A percentile compares a stretch with the other conserved stretches of the same genome.
phyloP scores from a whole-genome alignment of 2,797 vertebrate genomes.

The Apodemus agrarius region DNA sequence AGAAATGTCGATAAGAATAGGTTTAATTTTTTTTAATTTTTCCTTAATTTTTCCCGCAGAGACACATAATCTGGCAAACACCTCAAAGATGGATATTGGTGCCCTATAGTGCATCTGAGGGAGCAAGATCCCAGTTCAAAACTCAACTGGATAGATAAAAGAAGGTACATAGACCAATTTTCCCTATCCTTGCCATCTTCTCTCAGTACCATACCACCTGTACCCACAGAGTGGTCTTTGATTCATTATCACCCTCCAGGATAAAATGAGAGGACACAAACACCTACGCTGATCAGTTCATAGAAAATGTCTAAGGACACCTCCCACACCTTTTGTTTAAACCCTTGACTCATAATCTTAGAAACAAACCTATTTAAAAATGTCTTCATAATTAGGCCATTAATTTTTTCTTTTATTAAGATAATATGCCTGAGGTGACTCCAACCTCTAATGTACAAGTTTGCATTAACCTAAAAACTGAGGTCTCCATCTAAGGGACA shows the following conservation, averaged over 20 bases:
- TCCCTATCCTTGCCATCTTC: not conserved
- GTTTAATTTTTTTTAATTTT: too few relatives aligned
- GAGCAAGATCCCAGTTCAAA: not conserved
- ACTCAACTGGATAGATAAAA: too few relatives aligned
- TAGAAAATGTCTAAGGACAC: not conserved
- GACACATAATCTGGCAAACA: not conserved
- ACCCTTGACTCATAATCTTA: not conserved
- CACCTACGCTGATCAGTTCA: not conserved
- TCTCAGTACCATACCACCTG: not conserved
- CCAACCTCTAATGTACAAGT: not conserved
- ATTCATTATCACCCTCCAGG: not conserved
- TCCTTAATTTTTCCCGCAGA: not conserved
- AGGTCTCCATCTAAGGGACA: not conserved
- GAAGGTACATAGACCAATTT: not conserved
- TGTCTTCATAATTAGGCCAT: not conserved
- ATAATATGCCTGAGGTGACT: not conserved
- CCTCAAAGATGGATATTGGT: too few relatives aligned
- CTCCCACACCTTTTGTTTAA: not conserved
- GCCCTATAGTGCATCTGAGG: not conserved
- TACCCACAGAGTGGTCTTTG: not conserved
- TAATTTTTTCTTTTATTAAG: slow-evolving; percentile 5
- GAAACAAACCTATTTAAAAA: not conserved
- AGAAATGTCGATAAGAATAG: not conserved
- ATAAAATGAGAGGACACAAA: not conserved
- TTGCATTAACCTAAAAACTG: not conserved